Evolutionary conservation across 2,113 vertebrate species (phyloP), one percentile per base, ranked within the genome.

Genomic region (Ramphastos sulfuratus): DNA sequence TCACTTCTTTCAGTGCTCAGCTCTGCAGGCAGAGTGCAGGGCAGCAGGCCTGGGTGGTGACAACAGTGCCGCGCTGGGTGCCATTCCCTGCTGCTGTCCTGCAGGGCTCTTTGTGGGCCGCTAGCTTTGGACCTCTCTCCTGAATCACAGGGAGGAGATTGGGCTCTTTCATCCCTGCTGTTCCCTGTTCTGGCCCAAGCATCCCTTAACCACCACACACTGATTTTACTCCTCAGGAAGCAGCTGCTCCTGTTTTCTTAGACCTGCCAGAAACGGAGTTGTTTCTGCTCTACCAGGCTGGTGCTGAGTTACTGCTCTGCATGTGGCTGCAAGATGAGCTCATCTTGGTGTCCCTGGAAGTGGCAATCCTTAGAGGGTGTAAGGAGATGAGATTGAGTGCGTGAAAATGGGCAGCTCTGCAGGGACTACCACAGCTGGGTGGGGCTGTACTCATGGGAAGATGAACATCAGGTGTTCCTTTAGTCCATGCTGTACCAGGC

Each of bases 401-500:
- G 59, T 39, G 56, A 35, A 15, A 18, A 0, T 0, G 13, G 52
- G 7, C 14, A 58, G 65, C 61, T 33, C 28, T 16, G 46, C 55
- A 55, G 84, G 81, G 77, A 31, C 6, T 4, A 6, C 12, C 25
- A 1, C 4, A 11, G 64, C 73, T 21, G 48, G 30, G 64, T 5
- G 0, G 67, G 25, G 64, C 64, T 60, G 23, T 4, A 24, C 11
- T 50, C 60, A 6, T 1, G 39, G 39, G 23, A 4, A 35, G 52
- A 42, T 7, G 46, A 72, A 19, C 70, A 1, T 3, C 16, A 6
- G 30, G 25, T 39, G 11, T 16, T 63, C 55, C 27, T 30, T 31
- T 1, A 12, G 60, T 4, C 1, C 1, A 0, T 19, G 1, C 4
- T 1, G 8, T 16, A 23, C 50, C 79, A 10, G 79, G 50, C 88